A percentile compares a stretch with the other conserved stretches of the same genome.
These are phyloP conservation scores for Nanorana parkeri DNA, from an alignment of 2,113 vertebrate genomes.

Conservation along the genomic window DNA sequence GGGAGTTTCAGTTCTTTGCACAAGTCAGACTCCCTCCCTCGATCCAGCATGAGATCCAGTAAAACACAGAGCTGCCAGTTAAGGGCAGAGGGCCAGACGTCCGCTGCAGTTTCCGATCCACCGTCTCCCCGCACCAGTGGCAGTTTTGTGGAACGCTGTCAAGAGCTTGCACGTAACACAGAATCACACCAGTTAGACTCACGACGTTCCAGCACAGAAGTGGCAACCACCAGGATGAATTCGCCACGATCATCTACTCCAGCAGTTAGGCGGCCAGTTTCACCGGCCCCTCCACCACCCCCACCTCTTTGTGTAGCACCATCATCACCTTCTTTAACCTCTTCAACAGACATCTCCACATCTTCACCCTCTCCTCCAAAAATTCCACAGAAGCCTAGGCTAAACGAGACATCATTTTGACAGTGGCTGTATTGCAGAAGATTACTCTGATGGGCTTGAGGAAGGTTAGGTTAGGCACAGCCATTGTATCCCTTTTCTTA, in stretches of 20 bases:
- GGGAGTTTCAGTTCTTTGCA: slow-evolving; percentile 61
- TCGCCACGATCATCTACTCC: slow-evolving; percentile 24
- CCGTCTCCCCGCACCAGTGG: slow-evolving; percentile 62
- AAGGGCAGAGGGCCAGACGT: neutral
- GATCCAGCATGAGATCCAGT: neutral
- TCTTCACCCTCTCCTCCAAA: slow-evolving; percentile 60
- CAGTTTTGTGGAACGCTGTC: slow-evolving; percentile 86
- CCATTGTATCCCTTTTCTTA: too few relatives aligned
- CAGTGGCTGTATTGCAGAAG: neutral
- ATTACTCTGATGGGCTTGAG: neutral
- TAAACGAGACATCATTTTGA: slow-evolving; percentile 89
- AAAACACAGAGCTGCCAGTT: neutral
- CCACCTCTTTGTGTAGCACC: neutral
- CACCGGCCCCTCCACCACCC: slow-evolving; percentile 55
- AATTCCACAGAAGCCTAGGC: slow-evolving; percentile 72
- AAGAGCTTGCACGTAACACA: slow-evolving; percentile 79
- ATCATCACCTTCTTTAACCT: slow-evolving; percentile 53
- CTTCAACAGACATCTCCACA: slow-evolving; percentile 10
- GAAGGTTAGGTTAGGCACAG: too few relatives aligned
- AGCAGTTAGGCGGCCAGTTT: slow-evolving; percentile 43
- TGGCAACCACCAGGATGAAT: slow-evolving; percentile 63
- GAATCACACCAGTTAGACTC: slow-evolving; percentile 65
- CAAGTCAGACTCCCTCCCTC: slow-evolving; percentile 8
- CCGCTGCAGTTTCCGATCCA: slow-evolving; percentile 54
- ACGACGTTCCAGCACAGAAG: slow-evolving; percentile 68